Evolutionary conservation across 1,140 invertebrate genomes (phyloP).

Genomic region (Contarinia nasturtii): DNA sequence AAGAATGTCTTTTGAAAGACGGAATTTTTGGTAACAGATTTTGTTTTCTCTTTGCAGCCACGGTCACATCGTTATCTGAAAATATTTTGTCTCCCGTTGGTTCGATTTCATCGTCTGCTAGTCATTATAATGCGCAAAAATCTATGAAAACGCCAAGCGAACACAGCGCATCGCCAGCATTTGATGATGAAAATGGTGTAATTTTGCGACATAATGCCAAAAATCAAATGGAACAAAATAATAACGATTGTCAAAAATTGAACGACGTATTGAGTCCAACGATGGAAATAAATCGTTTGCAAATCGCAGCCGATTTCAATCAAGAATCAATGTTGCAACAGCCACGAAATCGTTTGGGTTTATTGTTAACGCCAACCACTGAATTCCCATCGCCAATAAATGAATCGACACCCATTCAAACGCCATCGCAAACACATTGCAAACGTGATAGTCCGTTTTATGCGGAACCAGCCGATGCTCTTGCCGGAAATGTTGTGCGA

Average conservation of each 20-base stretch:
- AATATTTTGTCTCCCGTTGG: conserved; percentile 30
- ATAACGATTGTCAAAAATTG: not conserved
- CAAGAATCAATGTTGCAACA: conserved; percentile 7
- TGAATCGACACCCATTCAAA: conserved; percentile 10
- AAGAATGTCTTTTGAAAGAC: not conserved
- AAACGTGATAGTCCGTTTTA: conserved; percentile 68
- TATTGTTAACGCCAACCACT: conserved; percentile 11
- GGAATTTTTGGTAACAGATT: not conserved
- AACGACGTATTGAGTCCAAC: conserved; percentile 4
- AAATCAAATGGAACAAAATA: conserved; percentile 2
- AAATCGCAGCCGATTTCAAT: not conserved
- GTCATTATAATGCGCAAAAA: not conserved
- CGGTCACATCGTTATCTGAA: conserved; percentile 27
- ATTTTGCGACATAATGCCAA: not conserved
- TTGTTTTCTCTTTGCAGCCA: conserved; percentile 12
- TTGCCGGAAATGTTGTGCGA: conserved; percentile 28
- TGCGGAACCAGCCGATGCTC: conserved; percentile 75
- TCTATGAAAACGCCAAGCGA: not conserved
- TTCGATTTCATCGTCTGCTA: conserved; percentile 10
- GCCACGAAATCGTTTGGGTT: conserved; percentile 15
- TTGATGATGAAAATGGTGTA: not conserved
- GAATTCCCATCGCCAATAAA: conserved; percentile 8
- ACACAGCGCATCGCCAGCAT: not conserved
- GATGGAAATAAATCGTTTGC: not conserved
- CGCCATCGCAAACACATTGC: conserved; percentile 13